Percentiles rank a stretch among this genome's conserved stretches.
Evolutionary conservation across 2,113 vertebrate genomes (phyloP).

Genomic region (Hirundichthys speculiger): DNA sequence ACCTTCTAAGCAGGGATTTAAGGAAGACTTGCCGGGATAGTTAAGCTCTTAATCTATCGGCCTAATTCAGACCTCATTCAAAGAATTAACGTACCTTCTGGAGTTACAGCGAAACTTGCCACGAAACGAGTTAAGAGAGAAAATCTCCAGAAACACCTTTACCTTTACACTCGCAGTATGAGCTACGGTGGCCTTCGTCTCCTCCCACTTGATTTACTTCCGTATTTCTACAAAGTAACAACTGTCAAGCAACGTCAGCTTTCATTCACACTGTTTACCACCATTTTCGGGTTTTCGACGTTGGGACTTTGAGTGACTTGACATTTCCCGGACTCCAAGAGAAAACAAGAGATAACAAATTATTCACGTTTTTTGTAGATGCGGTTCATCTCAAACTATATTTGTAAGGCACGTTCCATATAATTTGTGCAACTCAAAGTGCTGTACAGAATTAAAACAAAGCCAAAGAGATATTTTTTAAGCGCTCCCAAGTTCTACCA

Average conservation of each 20-base stretch:
- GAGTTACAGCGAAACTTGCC: conserved; percentile 42
- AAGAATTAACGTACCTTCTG: conserved; percentile 58
- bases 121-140: conserved; percentile 39
- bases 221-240: conserved; percentile 60
- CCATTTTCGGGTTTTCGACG: too few species aligned
- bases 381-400: too few species aligned
- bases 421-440: too few species aligned
- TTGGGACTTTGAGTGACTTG: too few species aligned
- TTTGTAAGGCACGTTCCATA: too few species aligned
- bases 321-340: too few species aligned
- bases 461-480: too few species aligned
- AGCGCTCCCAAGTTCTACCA: too few species aligned
- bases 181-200: conserved; percentile 69
- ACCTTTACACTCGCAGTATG: conserved; percentile 58
- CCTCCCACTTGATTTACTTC: conserved; percentile 79
- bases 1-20: conserved; percentile 78
- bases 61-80: conserved; percentile 46
- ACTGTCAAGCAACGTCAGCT: conserved; percentile 33
- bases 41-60: conserved; percentile 80
- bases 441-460: too few species aligned
- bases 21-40: conserved; percentile 58
- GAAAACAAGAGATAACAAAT: too few species aligned
- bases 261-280: too few species aligned
- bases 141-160: conserved; percentile 58
- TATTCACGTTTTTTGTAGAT: too few species aligned